These are phyloP conservation scores for Prunella himalayana DNA, from an alignment of 2,113 vertebrate species.

Conservation along the genomic window DNA sequence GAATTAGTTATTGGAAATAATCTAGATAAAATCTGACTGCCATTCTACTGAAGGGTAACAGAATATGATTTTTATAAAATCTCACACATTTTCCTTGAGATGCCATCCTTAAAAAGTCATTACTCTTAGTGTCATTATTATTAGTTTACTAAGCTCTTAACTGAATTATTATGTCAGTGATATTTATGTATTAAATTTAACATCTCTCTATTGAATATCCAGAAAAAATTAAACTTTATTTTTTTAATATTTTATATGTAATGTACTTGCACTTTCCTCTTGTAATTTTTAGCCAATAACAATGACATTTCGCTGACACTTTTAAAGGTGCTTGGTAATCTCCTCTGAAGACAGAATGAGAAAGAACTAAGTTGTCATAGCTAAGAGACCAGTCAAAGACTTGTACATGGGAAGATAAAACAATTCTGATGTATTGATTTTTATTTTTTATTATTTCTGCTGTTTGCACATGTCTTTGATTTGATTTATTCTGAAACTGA, in stretches of 20 bases:
- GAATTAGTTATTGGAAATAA: background rate
- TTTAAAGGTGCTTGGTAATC: background rate
- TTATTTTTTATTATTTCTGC: background rate
- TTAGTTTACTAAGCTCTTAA: background rate
- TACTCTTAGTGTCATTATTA: background rate
- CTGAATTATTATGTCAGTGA: background rate
- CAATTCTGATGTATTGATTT: background rate
- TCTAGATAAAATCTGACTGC: background rate
- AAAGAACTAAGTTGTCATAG: background rate
- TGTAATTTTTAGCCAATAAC: background rate
- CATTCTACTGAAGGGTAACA: background rate
- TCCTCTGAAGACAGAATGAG: background rate
- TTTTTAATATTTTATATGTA: background rate
- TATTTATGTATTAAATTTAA: background rate
- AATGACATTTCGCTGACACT: background rate
- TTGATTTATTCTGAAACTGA: background rate
- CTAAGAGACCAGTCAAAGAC: background rate
- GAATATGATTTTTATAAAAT: background rate
- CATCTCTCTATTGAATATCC: background rate
- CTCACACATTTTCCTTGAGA: background rate
- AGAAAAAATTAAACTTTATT: fast-evolving
- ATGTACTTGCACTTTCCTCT: background rate
- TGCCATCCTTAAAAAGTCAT: background rate
- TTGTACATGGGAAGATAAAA: background rate
- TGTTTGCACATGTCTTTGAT: background rate